Evolutionary conservation across 1,140 invertebrate species (phyloP).

Genomic region (Gryllus bimaculatus): DNA sequence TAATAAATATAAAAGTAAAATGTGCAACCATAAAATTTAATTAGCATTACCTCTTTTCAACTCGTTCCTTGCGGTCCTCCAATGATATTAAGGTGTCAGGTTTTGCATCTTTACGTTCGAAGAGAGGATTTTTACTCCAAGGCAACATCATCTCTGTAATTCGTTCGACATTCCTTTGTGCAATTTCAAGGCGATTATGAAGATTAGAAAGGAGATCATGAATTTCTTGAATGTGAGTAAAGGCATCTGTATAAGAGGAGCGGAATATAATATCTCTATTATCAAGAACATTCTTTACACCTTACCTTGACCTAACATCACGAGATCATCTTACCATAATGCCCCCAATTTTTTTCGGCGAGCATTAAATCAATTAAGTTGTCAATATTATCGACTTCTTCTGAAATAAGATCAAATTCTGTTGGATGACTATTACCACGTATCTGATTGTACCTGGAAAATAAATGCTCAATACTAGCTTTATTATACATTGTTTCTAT

Average conservation of each 20-base stretch:
- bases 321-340: neutral
- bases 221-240: neutral
- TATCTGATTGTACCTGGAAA: conserved; percentile 55
- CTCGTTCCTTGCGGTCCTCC: conserved; percentile 44
- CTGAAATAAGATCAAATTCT: conserved; percentile 56
- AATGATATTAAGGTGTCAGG: conserved; percentile 47
- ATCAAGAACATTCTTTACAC: neutral
- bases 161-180: conserved; percentile 9
- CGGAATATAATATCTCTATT: neutral
- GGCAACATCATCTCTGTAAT: conserved; percentile 43
- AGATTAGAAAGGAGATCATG: neutral
- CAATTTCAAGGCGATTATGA: neutral
- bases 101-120: conserved; percentile 52
- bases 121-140: conserved; percentile 60
- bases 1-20: too few relatives aligned
- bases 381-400: conserved; percentile 55
- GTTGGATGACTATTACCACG: conserved; percentile 49
- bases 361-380: conserved; percentile 34
- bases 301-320: too few relatives aligned
- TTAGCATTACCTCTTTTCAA: conserved; percentile 29
- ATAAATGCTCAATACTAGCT: conserved; percentile 13
- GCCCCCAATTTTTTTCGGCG: neutral
- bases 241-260: conserved; percentile 1
- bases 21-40: too few relatives aligned
- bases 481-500: too few relatives aligned